Base-by-base conservation (phyloP, 2,888 invertebrate species). In the Callyntrura guangdongensis region DNA sequence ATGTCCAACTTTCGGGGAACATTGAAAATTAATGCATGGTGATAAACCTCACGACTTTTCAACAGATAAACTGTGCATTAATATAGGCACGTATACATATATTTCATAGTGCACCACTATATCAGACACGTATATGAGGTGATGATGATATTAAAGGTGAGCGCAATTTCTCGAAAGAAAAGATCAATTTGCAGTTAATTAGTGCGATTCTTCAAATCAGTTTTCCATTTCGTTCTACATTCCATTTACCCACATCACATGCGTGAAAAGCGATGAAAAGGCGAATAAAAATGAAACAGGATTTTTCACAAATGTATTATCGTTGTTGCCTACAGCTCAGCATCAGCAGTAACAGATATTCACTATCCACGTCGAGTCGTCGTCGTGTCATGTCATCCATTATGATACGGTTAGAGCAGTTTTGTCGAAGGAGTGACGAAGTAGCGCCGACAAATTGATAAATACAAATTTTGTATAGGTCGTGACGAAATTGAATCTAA, bases 171-270 rank as follows among this genome's bases (percentile, higher is more conserved):
- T 77, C 25, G 25, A 77, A 61, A 77, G 53, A 83, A 84, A 84
- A 84, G 59, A 79, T 90, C 85, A 90, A 90, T 90, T 90, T 90
- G 85, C 90, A 90, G 90, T 90, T 90, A 90, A 90, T 90, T 90
- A 90, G 90, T 90, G 86, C 90, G 61, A 79, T 86, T 90, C 85
- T 90, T 81, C 67, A 86, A 90, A 90, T 90, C 86, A 90, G 81
- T 81, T 77, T 86, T 85, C 59, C 79, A 90, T 81, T 88, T 82
- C 82, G 25, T 72, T 20, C 20, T 69, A 45, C 47, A 20, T 53
- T 49, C 49, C 53, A 17, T 47, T 47, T 72, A 47, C 72, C 14
- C 67, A 17, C 27, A 8, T 72, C 20, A 47, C 47, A 47, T 9
- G 64, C 45, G 47, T 45, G 47, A 22, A 77, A 53, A 22, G 14